phyloP scores from a whole-genome alignment of 2,113 vertebrate species.

The Malurus melanocephalus region DNA sequence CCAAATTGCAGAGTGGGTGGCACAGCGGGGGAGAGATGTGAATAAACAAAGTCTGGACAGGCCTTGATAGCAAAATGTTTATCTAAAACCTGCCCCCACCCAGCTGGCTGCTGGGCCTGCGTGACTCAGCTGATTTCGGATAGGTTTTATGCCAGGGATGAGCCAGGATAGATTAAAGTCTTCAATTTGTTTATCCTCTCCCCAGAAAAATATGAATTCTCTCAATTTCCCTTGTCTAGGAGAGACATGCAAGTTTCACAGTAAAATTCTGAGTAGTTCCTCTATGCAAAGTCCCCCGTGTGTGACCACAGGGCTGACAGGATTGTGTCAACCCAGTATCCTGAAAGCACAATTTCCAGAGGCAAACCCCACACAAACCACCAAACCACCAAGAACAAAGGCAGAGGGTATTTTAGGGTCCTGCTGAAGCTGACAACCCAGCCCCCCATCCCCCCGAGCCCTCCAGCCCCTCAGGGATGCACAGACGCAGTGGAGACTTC shows the following conservation, averaged over 20 bases:
- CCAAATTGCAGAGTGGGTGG: background rate
- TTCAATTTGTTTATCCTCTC: background rate
- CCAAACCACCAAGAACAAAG: accelerated
- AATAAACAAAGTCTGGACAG: conserved; percentile 35
- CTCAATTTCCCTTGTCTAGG: accelerated
- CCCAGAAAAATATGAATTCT: background rate
- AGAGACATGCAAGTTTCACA: accelerated
- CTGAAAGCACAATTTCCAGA: accelerated
- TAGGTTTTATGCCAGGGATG: background rate
- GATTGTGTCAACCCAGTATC: accelerated
- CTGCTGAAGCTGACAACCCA: accelerated
- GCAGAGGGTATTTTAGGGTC: accelerated
- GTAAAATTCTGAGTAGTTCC: accelerated
- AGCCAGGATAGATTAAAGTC: background rate
- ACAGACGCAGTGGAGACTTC: accelerated
- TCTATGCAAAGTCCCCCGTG: accelerated
- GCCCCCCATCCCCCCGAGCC: accelerated
- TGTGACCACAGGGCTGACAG: accelerated
- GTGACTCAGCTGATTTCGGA: conserved; percentile 22
- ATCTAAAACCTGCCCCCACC: conserved; percentile 6
- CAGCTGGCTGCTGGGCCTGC: background rate
- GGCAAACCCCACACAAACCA: accelerated
- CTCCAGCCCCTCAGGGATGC: background rate
- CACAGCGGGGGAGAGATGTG: background rate
- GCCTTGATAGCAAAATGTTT: conserved; percentile 36